A percentile compares a stretch with the other conserved stretches of the same genome.
Evolutionary conservation across 2,113 vertebrate genomes (phyloP).

Genomic region (Mormyrus iriodes): DNA sequence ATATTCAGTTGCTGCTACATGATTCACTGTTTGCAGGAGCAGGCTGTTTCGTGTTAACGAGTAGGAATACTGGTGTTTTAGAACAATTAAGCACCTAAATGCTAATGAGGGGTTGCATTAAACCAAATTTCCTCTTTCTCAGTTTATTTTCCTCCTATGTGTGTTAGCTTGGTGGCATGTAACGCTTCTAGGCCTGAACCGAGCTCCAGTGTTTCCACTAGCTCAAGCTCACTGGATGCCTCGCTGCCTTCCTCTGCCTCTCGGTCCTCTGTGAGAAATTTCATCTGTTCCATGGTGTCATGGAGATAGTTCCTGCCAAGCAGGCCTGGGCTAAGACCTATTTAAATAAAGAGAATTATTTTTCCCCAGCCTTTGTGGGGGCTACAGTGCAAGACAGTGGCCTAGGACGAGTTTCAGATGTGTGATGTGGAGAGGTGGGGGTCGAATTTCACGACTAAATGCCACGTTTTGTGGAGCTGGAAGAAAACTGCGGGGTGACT

Average conservation of each 20-base stretch:
- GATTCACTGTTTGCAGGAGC: background rate
- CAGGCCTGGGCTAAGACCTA: constrained; percentile 21
- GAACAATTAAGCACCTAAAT: background rate
- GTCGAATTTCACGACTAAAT: background rate
- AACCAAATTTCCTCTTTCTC: background rate
- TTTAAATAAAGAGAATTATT: constrained; percentile 17
- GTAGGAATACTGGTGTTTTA: background rate
- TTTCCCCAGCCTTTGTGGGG: background rate
- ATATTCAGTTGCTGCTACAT: too few relatives aligned
- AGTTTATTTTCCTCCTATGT: constrained; percentile 21
- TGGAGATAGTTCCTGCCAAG: constrained; percentile 11
- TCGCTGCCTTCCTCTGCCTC: background rate
- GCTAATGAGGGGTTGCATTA: background rate
- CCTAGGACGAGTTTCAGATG: background rate
- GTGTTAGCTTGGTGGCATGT: constrained; percentile 35
- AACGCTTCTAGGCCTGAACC: constrained; percentile 34
- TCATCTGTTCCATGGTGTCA: constrained; percentile 29
- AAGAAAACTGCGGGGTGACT: background rate
- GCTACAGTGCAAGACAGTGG: background rate
- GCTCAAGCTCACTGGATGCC: constrained; percentile 14
- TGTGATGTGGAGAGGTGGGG: background rate
- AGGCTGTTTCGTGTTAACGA: background rate
- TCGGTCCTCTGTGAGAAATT: background rate
- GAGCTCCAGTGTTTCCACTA: constrained; percentile 26
- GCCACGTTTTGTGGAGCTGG: background rate